Evolutionary conservation across 2,113 vertebrate genomes (phyloP).

Genomic region (Saguinus midas): DNA sequence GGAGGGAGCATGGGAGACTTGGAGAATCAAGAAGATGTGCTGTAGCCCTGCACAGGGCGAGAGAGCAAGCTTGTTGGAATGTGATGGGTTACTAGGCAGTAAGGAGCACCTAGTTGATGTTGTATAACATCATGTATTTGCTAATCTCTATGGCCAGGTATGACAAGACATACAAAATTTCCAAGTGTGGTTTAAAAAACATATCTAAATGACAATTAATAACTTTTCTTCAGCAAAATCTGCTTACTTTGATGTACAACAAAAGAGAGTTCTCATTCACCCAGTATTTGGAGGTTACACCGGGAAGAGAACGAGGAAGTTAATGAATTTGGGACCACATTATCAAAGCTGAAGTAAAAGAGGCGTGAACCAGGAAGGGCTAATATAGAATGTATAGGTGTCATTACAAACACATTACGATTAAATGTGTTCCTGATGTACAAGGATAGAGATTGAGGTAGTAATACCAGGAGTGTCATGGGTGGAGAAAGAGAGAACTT

Average conservation of each 20-base stretch:
- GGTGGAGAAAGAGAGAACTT: background rate
- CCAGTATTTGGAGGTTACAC: background rate
- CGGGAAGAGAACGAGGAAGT: background rate
- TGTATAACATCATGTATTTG: background rate
- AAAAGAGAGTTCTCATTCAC: background rate
- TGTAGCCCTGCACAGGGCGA: background rate
- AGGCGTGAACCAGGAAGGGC: background rate
- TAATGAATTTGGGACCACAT: background rate
- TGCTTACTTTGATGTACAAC: background rate
- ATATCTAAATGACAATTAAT: background rate
- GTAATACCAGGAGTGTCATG: too few species aligned
- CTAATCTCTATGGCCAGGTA: too few species aligned
- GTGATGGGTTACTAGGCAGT: rapidly evolving
- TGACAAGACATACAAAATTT: background rate
- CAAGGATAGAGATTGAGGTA: background rate
- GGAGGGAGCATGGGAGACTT: background rate
- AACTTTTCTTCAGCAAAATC: background rate
- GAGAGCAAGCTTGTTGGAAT: background rate
- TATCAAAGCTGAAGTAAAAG: background rate
- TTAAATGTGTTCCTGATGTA: background rate
- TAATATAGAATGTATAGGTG: too few species aligned
- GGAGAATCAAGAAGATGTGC: background rate
- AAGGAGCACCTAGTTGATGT: rapidly evolving
- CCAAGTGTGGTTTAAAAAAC: background rate
- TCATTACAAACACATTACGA: background rate